Percentiles rank a stretch among this genome's conserved stretches.
Evolutionary conservation across 2,113 vertebrate species (phyloP).

Genomic region (Pelecanus crispus): DNA sequence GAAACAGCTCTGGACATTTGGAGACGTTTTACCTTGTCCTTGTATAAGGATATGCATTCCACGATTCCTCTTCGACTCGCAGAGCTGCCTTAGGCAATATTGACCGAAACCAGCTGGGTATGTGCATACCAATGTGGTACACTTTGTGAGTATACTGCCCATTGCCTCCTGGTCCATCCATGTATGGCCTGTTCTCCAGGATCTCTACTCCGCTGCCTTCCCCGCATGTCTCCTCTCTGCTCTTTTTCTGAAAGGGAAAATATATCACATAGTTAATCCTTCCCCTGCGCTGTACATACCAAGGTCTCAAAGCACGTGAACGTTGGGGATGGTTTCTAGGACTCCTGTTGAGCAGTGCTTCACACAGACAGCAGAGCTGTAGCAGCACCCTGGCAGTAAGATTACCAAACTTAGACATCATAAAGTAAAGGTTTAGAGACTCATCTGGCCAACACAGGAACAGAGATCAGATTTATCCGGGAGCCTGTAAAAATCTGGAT

Average conservation of each 20-base stretch:
- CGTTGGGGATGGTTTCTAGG: background rate
- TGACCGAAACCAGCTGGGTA: constrained; percentile 95
- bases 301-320: background rate
- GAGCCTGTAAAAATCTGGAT: background rate
- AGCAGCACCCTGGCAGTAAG: background rate
- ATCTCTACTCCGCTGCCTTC: constrained; percentile 97
- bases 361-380: background rate
- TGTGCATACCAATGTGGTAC: constrained; percentile 97
- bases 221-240: constrained; percentile 89
- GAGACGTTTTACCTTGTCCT: constrained; percentile 81
- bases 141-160: constrained; percentile 97
- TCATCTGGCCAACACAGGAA: background rate
- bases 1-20: background rate
- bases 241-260: constrained; percentile 85
- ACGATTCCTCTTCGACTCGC: constrained; percentile 93
- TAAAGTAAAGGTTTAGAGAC: background rate
- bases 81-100: constrained; percentile 94
- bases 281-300: fast-evolving
- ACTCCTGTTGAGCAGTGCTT: background rate
- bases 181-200: constrained; percentile 92
- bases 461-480: background rate
- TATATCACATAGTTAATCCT: fast-evolving
- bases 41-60: constrained; percentile 96
- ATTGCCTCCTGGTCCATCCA: constrained; percentile 86
- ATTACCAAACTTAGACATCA: background rate